Conservation (phyloP, 2,888 invertebrate genomes). For the Spicauda simplicius region DNA sequence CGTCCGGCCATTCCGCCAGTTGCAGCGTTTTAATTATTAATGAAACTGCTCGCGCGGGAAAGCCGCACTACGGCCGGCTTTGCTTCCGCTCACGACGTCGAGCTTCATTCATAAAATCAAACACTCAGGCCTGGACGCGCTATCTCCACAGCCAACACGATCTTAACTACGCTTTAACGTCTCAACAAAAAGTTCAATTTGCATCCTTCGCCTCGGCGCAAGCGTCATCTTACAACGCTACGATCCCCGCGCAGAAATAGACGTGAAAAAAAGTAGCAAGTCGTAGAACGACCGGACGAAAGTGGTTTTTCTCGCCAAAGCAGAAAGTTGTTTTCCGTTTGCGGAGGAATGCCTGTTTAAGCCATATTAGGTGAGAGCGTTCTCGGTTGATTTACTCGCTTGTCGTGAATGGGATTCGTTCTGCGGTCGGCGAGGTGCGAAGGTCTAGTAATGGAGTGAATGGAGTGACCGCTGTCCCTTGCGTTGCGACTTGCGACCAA, state of each 20-base stretch:
- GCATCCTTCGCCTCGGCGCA: conserved; percentile 39
- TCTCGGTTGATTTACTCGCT: conserved; percentile 80
- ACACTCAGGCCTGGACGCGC: conserved; percentile 47
- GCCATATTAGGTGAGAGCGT: conserved; percentile 62
- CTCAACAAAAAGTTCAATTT: conserved; percentile 48
- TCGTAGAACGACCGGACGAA: conserved; percentile 69
- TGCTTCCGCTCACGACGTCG: conserved; percentile 82
- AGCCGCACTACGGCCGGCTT: conserved; percentile 81
- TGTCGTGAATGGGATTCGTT: conserved; percentile 81
- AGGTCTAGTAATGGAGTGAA: conserved; percentile 75
- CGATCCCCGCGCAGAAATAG: conserved; percentile 69
- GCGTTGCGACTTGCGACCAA: conserved; percentile 37
- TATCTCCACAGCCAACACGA: conserved; percentile 48
- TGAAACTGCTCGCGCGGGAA: conserved; percentile 82
- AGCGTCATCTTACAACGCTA: conserved; percentile 50
- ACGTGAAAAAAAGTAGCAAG: conserved; percentile 77
- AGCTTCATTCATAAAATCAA: conserved; percentile 83
- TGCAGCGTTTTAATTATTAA: conserved; percentile 83
- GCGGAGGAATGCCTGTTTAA: conserved; percentile 65
- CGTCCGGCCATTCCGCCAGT: conserved; percentile 82
- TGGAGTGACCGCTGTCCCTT: conserved; percentile 60
- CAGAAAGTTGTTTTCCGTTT: conserved; percentile 81
- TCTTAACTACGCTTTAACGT: conserved; percentile 57
- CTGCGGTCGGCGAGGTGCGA: conserved; percentile 76
- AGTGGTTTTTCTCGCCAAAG: conserved; percentile 74